phyloP scores from a whole-genome alignment of 1,140 invertebrate species.

The Leptinotarsa texana region DNA sequence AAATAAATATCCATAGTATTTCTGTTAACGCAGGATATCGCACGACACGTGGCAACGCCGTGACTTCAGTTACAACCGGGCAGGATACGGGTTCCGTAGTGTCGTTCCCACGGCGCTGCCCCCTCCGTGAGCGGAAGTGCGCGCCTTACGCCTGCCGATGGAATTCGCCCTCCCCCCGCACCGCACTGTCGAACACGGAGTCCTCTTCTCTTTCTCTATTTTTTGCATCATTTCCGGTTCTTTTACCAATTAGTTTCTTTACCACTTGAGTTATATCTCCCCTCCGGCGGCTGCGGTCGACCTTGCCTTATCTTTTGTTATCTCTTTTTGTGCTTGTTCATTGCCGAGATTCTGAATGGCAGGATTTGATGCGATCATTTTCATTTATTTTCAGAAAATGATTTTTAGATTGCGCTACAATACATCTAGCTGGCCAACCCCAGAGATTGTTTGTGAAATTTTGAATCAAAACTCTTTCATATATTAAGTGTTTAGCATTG shows the following conservation, averaged over 20 bases:
- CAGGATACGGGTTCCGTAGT: constrained; percentile 7
- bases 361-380: too few species aligned
- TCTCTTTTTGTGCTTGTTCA: neutral
- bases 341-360: too few species aligned
- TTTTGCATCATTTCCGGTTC: constrained; percentile 45
- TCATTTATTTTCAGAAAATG: too few species aligned
- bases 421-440: too few species aligned
- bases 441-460: too few species aligned
- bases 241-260: constrained; percentile 43
- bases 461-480: too few species aligned
- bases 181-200: neutral
- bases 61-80: neutral
- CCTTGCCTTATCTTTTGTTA: constrained; percentile 6
- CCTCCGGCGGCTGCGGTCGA: neutral
- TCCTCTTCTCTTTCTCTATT: constrained; percentile 16
- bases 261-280: neutral
- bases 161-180: neutral
- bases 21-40: too few species aligned
- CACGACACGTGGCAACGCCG: neutral
- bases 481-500: too few species aligned
- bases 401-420: too few species aligned
- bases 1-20: too few species aligned
- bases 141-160: constrained; percentile 4
- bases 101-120: constrained; percentile 3
- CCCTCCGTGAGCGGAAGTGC: neutral